Base-by-base conservation (phyloP, 2,888 invertebrate species). In the Pelosia muscerda region DNA sequence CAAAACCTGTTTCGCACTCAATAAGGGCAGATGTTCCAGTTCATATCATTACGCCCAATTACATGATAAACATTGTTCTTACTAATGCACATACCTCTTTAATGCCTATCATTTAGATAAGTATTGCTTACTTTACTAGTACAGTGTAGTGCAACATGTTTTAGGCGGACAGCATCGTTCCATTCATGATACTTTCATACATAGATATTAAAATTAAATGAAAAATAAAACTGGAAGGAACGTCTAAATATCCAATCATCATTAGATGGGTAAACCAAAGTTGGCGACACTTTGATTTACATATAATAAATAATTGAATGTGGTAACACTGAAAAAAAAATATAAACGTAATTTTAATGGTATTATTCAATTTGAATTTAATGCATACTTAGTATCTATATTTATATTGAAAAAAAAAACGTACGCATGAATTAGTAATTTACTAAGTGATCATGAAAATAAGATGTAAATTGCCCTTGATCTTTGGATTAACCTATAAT, bases 1-100 rank as follows among this genome's bases (percentile, higher is more conserved):
- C 58, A 69, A 49, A 71, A 76, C 73, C 68, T 63, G 65, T 72
- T 72, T 71, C 59, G 62, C 63, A 65, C 42, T 69, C 65, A 65
- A 65, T 71, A 66, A 63, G 54, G 66, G 61, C 71, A 66, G 60
- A 69, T 81, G 68, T 71, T 71, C 58, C 23, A 61, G 23, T 25
- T 26, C 19, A 55, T 53, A 53, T 57, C 61, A 61, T 49, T 56
- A 57, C 58, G 42, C 28, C 13, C 56, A 69, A 62, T 65, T 55
- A 28, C 26, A 28, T 56, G 61, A 61, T 56, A 53, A 71, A 68
- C 55, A 55, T 63, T 60, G 63, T 66, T 63, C 64, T 49, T 9
- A n/a, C 49, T 49, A 49, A n/a, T 49, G 49, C 8, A 15, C 38
- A 38, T 3, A 38, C 38, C 38, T 38, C 38, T 19, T 49, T 49